Conservation (phyloP, 2,797 vertebrate genomes). For the Jordanella pulchra region DNA sequence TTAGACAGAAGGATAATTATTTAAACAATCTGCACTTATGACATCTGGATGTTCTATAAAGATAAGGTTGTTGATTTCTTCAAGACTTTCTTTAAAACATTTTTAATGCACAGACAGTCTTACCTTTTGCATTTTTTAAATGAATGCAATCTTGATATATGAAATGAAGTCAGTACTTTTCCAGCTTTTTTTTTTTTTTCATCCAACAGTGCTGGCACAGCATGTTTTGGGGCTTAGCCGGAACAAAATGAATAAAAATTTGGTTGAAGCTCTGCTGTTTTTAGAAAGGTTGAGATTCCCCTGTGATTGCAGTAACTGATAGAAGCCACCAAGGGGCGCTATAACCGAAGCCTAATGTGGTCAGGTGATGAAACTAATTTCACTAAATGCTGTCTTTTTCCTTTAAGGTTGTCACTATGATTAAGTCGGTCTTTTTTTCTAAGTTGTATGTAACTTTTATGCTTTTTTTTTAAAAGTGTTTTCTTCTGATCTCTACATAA, state of each 20-base stretch:
- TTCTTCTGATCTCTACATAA: constrained; percentile 44
- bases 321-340: constrained; percentile 64
- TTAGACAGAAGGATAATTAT: not conserved
- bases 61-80: constrained; percentile 1
- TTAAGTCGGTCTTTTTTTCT: constrained; percentile 40
- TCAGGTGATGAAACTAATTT: constrained; percentile 25
- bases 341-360: constrained; percentile 39
- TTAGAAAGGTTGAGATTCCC: not conserved
- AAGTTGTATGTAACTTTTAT: constrained; percentile 48
- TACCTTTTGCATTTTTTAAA: not conserved
- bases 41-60: constrained; percentile 11
- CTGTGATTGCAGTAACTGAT: constrained; percentile 41
- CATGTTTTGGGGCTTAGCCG: not conserved
- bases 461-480: constrained; percentile 36
- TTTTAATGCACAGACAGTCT: not conserved
- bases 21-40: not conserved
- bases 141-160: not conserved
- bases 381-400: constrained; percentile 42
- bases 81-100: not conserved
- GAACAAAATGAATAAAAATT: not conserved
- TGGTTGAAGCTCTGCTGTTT: not conserved
- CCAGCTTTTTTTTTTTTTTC: not conserved
- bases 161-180: not conserved
- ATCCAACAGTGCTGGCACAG: not conserved
- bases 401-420: constrained; percentile 21